phyloP scores from a whole-genome alignment of 2,888 invertebrate species.

The Noctua pronuba region DNA sequence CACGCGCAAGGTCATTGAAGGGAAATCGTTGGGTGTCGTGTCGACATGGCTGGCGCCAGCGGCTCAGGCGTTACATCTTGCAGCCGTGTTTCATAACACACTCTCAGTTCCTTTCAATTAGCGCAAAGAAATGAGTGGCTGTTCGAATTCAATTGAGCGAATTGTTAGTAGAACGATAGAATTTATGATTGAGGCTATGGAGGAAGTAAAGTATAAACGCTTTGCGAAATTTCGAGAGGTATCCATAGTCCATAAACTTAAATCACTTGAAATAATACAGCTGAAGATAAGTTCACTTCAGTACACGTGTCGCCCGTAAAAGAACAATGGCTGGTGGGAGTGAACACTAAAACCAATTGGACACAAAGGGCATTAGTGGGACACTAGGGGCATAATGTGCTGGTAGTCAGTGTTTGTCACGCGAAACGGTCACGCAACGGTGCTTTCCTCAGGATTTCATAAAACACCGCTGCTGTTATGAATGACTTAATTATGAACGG shows the following conservation, averaged over 20 bases:
- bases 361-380: conserved; percentile 81
- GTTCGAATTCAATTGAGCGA: conserved; percentile 63
- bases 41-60: conserved; percentile 82
- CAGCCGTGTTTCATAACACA: conserved; percentile 81
- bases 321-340: conserved; percentile 67
- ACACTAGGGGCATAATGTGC: conserved; percentile 76
- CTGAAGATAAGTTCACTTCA: conserved; percentile 48
- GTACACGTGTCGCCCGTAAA: conserved; percentile 65
- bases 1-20: conserved; percentile 87
- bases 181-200: conserved; percentile 57
- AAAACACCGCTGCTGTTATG: conserved; percentile 71
- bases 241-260: conserved; percentile 55
- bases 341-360: conserved; percentile 77
- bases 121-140: conserved; percentile 66
- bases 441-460: conserved; percentile 81
- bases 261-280: conserved; percentile 54
- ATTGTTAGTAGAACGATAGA: conserved; percentile 58
- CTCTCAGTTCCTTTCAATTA: conserved; percentile 77
- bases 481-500: conserved; percentile 76
- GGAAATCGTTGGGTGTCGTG: conserved; percentile 85
- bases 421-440: conserved; percentile 84
- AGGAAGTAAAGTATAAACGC: conserved; percentile 58
- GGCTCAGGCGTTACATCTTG: conserved; percentile 81
- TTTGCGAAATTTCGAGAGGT: conserved; percentile 59
- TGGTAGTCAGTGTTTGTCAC: conserved; percentile 79